Evolutionary conservation across 2,797 vertebrate species (phyloP), one percentile per base, ranked within the genome.

Genomic region (Holocentrus rufus): DNA sequence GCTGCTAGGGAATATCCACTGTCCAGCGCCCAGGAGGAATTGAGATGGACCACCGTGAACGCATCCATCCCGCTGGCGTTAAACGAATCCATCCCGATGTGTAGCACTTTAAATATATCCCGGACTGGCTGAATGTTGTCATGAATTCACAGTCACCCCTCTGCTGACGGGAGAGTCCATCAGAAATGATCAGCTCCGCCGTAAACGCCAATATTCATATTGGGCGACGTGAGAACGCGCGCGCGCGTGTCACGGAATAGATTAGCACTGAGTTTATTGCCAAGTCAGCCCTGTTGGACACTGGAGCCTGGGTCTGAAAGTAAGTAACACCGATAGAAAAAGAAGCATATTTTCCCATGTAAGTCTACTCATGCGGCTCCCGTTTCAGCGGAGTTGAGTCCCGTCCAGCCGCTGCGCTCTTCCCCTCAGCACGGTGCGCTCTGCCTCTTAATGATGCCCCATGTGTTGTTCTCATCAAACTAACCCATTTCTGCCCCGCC

Each of bases 1-100:
- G 95, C 94, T n/a, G 92, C 94, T 2, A 92, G 70, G 0, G 96
- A 96, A 81, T 97, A 98, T 78, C 89, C 92, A 60, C 92, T 88
- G 25, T 91, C 91, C 79, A 39, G 50, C 25, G 79, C 76, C 89
- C 90, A 85, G 77, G 92, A 91, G 64, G 91, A 79, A 67, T 93
- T 93, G 46, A 91, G 72, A 2, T 90, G 87, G 82, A 91, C 54
- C 36, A 90, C 84, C 61, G 86, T 78, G 75, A 90, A 91, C 67
- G 87, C 83, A 54, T 92, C 92, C 85, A 91, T 82, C 3, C 86
- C 91, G 78, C 90, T 93, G 70, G 69, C 82, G 79, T 93, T 93
- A 0, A 82, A 69, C 49, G 85, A 58, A 65, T 92, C 91, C 93
- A 94, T 94, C 49, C 57, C 65, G 79, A 9, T 65, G 11, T 17